phyloP scores from a whole-genome alignment of 2,113 vertebrate species.

The Megaleporinus macrocephalus region DNA sequence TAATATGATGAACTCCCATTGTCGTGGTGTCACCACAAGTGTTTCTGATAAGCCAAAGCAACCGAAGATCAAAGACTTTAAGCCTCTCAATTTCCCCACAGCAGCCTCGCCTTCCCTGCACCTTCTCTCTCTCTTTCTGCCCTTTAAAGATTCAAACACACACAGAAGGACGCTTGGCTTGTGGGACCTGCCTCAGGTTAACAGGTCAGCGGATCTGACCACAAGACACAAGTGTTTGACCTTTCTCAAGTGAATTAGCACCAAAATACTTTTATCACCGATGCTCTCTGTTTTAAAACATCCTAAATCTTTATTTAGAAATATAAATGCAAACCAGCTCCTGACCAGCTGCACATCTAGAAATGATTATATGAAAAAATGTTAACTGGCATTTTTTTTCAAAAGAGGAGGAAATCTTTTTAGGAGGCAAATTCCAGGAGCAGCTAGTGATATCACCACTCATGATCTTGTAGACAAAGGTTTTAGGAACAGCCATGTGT shows the following conservation, averaged over 20 bases:
- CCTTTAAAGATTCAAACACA: constrained; percentile 50
- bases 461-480: not conserved
- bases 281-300: not conserved
- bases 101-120: constrained; percentile 60
- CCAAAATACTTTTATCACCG: not conserved
- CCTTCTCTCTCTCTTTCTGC: constrained; percentile 56
- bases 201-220: constrained; percentile 56
- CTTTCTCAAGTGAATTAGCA: not conserved
- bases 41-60: constrained; percentile 85
- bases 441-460: not conserved
- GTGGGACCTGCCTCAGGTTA: constrained; percentile 55
- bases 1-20: constrained; percentile 84
- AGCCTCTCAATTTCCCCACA: constrained; percentile 77
- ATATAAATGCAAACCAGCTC: not conserved
- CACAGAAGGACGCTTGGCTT: constrained; percentile 26
- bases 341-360: not conserved
- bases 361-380: not conserved
- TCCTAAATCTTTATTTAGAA: not conserved
- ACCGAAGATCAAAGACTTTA: constrained; percentile 86
- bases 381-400: not conserved
- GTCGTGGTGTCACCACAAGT: constrained; percentile 85
- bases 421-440: not conserved
- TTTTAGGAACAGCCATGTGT: not conserved
- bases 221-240: constrained; percentile 46
- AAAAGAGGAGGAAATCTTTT: not conserved